A percentile compares a stretch with the other conserved stretches of the same genome.
These are phyloP conservation scores for Riptortus pedestris DNA, from an alignment of 1,140 invertebrate genomes.

Conservation along the genomic window DNA sequence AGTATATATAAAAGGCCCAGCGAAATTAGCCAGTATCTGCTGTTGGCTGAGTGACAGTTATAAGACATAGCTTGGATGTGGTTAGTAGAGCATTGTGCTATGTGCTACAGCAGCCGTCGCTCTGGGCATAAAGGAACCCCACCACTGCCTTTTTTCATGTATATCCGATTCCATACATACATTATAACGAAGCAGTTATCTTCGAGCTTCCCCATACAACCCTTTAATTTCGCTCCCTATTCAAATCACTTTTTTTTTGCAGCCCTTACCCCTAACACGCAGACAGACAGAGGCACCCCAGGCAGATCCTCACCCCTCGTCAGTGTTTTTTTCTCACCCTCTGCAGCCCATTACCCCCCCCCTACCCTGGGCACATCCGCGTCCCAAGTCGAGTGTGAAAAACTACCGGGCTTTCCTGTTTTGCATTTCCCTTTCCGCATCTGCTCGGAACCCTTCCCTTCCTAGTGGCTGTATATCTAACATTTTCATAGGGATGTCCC, in stretches of 20 bases:
- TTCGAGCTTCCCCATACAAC: constrained; percentile 27
- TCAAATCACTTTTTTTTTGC: constrained; percentile 31
- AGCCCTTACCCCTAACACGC: constrained; percentile 1
- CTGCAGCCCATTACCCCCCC: constrained; percentile 18
- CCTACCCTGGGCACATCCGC: background rate
- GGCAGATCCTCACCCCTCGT: constrained; percentile 9
- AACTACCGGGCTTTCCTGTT: constrained; percentile 31
- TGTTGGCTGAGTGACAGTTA: constrained; percentile 12
- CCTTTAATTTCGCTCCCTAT: constrained; percentile 31
- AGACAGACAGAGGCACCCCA: background rate
- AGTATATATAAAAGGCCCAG: no score
- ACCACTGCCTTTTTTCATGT: constrained; percentile 27
- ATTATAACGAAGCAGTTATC: constrained; percentile 31
- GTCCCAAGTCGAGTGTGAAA: constrained; percentile 26
- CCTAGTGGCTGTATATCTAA: constrained; percentile 29
- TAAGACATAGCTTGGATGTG: constrained; percentile 9
- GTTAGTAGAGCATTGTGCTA: constrained; percentile 17
- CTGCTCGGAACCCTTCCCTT: constrained; percentile 28
- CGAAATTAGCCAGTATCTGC: background rate
- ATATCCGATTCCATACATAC: constrained; percentile 32
- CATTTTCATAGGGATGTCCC: constrained; percentile 31
- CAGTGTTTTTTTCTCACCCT: constrained; percentile 19
- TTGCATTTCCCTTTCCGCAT: constrained; percentile 29
- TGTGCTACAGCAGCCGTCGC: background rate
- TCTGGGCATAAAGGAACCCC: constrained; percentile 22